Evolutionary conservation across 1,140 invertebrate genomes (phyloP).

Genomic region (Nilaparvata lugens): DNA sequence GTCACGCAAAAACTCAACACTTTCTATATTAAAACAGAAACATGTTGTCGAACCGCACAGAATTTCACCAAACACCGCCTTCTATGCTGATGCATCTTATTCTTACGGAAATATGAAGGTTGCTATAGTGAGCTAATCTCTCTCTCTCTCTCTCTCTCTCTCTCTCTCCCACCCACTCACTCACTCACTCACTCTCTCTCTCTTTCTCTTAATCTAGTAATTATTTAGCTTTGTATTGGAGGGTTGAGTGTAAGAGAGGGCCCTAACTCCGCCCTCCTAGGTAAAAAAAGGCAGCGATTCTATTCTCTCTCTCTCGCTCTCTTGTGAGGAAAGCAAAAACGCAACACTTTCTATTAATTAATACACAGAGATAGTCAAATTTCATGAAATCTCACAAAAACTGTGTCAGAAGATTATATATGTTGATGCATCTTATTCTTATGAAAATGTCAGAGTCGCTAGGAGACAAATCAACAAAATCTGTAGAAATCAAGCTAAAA

Average conservation of each 20-base stretch:
- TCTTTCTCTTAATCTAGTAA: no score
- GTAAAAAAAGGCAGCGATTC: no score
- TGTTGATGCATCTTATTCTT: neutral
- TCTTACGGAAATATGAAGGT: neutral
- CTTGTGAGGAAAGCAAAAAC: conserved; percentile 60
- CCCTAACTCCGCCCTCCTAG: no score
- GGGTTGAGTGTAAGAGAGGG: no score
- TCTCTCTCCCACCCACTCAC: no score
- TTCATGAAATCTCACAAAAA: neutral
- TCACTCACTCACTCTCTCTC: no score
- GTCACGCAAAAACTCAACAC: no score
- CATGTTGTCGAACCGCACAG: neutral
- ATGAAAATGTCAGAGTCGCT: no score
- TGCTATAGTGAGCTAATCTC: neutral
- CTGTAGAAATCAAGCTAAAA: no score
- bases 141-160: neutral
- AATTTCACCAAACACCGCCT: neutral
- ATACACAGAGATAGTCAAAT: neutral
- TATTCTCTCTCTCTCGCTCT: conserved; percentile 69
- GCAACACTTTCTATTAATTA: neutral
- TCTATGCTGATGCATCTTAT: neutral
- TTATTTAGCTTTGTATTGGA: no score
- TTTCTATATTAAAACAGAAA: conserved; percentile 2
- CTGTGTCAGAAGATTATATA: neutral
- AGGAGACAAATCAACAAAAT: no score